Evolutionary conservation across 2,797 vertebrate species (phyloP).

Genomic region (Sebastes oblongus): DNA sequence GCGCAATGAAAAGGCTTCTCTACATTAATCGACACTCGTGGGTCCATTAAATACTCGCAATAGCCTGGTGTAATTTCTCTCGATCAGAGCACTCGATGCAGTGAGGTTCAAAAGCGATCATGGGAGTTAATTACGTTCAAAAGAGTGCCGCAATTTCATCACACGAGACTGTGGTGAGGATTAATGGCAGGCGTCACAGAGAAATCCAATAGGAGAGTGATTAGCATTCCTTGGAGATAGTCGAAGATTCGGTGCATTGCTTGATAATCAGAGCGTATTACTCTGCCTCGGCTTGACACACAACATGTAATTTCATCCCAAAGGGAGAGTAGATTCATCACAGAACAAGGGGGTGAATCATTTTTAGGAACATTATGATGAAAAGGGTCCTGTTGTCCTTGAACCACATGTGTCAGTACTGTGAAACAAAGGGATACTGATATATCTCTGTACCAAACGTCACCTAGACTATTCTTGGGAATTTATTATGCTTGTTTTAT

Average conservation of each 20-base stretch:
- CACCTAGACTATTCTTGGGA: not conserved
- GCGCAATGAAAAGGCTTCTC: conserved; percentile 69
- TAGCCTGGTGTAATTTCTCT: conserved; percentile 65
- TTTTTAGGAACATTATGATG: conserved; percentile 36
- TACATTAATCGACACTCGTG: conserved; percentile 73
- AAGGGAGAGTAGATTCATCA: conserved; percentile 56
- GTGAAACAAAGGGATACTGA: not conserved
- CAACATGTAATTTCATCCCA: conserved; percentile 67
- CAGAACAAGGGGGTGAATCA: conserved; percentile 17
- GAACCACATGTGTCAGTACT: conserved; percentile 12
- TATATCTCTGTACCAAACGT: not conserved
- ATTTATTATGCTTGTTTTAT: conserved; percentile 13
- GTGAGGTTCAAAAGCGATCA: conserved; percentile 70
- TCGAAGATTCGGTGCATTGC: conserved; percentile 51
- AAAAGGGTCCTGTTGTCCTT: conserved; percentile 56
- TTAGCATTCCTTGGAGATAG: conserved; percentile 72
- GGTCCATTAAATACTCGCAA: conserved; percentile 73
- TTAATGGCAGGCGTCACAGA: conserved; percentile 75
- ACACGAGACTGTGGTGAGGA: conserved; percentile 59
- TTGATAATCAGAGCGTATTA: conserved; percentile 67
- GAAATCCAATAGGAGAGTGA: conserved; percentile 73
- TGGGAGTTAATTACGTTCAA: conserved; percentile 78
- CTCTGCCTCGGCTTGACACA: conserved; percentile 58
- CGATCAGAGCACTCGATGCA: conserved; percentile 67
- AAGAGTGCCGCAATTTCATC: conserved; percentile 69